Conservation (phyloP, 2,888 invertebrate species). For the Molanna angustata region DNA sequence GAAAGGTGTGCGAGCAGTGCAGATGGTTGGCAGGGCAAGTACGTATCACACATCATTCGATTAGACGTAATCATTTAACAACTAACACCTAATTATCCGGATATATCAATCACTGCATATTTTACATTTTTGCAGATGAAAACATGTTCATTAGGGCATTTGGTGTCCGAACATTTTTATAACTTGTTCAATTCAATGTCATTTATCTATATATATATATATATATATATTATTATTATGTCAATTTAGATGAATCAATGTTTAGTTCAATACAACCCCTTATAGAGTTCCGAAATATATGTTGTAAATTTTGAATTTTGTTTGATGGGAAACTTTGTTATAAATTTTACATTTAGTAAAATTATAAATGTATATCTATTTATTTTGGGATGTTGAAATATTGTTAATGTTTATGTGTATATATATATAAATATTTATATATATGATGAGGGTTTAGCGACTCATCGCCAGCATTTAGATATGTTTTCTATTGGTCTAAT, state of each 20-base stretch:
- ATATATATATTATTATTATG: no score
- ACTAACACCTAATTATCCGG: neutral
- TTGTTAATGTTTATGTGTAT: conserved; percentile 31
- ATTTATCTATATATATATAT: no score
- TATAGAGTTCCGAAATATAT: conserved; percentile 31
- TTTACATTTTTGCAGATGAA: neutral
- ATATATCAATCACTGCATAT: neutral
- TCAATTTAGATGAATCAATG: conserved; percentile 26
- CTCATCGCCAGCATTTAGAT: conserved; percentile 35
- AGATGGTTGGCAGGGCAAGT: conserved; percentile 98
- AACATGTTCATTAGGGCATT: neutral
- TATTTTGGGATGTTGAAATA: conserved; percentile 29
- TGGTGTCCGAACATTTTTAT: conserved; percentile 4
- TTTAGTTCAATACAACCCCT: conserved; percentile 31
- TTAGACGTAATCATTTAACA: neutral
- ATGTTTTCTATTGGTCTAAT: conserved; percentile 53
- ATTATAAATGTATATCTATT: conserved; percentile 14
- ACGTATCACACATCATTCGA: conserved; percentile 61
- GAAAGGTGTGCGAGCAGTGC: conserved; percentile 99
- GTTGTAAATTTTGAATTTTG: conserved; percentile 28
- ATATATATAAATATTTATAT: conserved; percentile 12
- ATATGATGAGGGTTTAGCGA: conserved; percentile 21
- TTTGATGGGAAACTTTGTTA: conserved; percentile 18
- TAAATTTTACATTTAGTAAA: conserved; percentile 21
- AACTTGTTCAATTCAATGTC: neutral